Percentiles rank a stretch among this genome's conserved stretches.
These are phyloP conservation scores for Tryphoninae sp. DNA, from an alignment of 2,888 invertebrate species.

Conservation along the genomic window DNA sequence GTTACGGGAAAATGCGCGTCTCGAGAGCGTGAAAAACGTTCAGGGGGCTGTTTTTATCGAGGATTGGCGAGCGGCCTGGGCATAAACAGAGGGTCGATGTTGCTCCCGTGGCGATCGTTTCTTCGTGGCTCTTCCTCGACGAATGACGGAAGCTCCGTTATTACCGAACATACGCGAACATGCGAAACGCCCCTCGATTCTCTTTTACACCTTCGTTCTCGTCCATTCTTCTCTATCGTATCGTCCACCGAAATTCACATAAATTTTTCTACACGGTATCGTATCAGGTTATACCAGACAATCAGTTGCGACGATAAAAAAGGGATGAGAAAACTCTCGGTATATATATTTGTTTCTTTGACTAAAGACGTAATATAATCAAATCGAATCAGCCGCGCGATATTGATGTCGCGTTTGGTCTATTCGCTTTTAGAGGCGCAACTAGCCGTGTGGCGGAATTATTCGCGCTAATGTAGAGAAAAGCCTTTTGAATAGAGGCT, in stretches of 20 bases:
- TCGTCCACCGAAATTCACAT: slow-evolving; percentile 34
- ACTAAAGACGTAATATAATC: too few species aligned
- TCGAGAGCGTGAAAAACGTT: slow-evolving; percentile 55
- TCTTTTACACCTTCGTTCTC: slow-evolving; percentile 35
- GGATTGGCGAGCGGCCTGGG: slow-evolving; percentile 63
- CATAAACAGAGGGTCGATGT: slow-evolving; percentile 70
- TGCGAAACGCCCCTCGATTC: slow-evolving; percentile 45
- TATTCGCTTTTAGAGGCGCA: slow-evolving; percentile 9
- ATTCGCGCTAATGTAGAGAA: slow-evolving; percentile 73
- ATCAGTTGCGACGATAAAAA: slow-evolving; percentile 19
- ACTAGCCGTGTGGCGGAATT: slow-evolving; percentile 66
- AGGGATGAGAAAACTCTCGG: too few species aligned
- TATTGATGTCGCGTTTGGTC: too few species aligned
- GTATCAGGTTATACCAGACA: slow-evolving; percentile 22
- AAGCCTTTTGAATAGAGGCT: slow-evolving; percentile 56
- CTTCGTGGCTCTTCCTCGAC: slow-evolving; percentile 65
- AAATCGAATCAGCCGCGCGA: too few species aligned
- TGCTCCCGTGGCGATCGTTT: slow-evolving; percentile 77
- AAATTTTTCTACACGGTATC: slow-evolving; percentile 53
- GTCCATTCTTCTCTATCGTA: slow-evolving; percentile 45
- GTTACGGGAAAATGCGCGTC: slow-evolving; percentile 45
- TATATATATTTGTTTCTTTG: too few species aligned
- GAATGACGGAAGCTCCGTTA: slow-evolving; percentile 61
- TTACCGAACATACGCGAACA: slow-evolving; percentile 59
- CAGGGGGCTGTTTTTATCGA: slow-evolving; percentile 63